A percentile compares a stretch with the other conserved stretches of the same genome.
Conservation (phyloP, 1,140 invertebrate species). For the Telenomus remus region DNA sequence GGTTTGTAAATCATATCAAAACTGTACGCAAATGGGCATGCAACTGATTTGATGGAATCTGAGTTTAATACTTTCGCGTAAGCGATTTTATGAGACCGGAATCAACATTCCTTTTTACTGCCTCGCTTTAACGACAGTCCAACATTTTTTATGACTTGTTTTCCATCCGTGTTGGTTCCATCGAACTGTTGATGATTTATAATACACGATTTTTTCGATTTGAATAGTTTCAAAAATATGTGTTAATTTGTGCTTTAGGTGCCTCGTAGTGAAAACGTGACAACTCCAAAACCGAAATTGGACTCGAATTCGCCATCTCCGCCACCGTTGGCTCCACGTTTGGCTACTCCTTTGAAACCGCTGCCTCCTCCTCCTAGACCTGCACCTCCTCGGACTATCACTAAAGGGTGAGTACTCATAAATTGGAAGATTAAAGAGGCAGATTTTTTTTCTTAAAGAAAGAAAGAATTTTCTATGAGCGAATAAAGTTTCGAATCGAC, state of each 20-base stretch:
- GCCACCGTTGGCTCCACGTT: slow-evolving; percentile 69
- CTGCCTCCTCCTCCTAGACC: slow-evolving; percentile 71
- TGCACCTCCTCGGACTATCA: slow-evolving; percentile 64
- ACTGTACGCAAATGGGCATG: background rate
- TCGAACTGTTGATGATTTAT: no score
- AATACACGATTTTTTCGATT: no score
- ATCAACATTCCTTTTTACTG: no score
- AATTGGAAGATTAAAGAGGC: background rate
- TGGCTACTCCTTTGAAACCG: slow-evolving; percentile 66
- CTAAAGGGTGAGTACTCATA: slow-evolving; percentile 64
- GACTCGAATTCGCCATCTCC: slow-evolving; percentile 64
- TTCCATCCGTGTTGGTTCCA: no score
- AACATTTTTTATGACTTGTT: no score
- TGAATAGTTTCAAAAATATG: no score
- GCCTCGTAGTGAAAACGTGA: slow-evolving; percentile 36
- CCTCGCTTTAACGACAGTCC: no score
- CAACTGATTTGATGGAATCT: no score
- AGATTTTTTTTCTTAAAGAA: slow-evolving; percentile 10
- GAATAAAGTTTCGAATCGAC: slow-evolving; percentile 33
- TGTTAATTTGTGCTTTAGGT: slow-evolving; percentile 31
- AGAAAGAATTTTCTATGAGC: slow-evolving; percentile 13
- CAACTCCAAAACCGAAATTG: slow-evolving; percentile 55
- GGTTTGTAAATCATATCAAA: slow-evolving; percentile 46
- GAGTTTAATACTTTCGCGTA: no score
- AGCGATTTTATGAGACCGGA: no score